phyloP scores from a whole-genome alignment of 2,888 invertebrate genomes.

The Cybosia mesomella region DNA sequence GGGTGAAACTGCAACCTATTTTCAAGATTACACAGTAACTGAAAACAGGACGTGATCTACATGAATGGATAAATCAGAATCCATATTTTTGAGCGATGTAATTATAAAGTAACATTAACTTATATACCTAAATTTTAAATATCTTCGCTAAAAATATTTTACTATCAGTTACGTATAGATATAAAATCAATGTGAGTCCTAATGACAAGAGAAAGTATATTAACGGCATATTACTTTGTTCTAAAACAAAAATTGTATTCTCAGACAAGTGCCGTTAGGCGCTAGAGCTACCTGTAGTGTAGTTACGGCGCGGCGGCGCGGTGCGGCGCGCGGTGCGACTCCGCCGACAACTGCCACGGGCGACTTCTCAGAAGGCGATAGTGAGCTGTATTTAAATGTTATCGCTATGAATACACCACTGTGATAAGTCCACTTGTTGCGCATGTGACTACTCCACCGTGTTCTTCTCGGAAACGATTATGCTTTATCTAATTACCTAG shows the following conservation, averaged over 20 bases:
- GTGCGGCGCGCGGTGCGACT: constrained; percentile 23
- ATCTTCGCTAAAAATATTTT: not conserved
- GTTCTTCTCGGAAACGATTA: constrained; percentile 72
- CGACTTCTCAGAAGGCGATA: constrained; percentile 82
- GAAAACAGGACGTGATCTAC: not conserved
- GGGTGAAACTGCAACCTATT: not conserved
- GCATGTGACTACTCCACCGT: constrained; percentile 70
- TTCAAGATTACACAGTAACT: not conserved
- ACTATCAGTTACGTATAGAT: not conserved
- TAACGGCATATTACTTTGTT: constrained; percentile 69
- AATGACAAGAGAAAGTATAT: constrained; percentile 72
- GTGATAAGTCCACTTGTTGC: constrained; percentile 80
- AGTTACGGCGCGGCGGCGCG: constrained; percentile 41
- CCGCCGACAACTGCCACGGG: constrained; percentile 54
- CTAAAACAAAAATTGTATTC: constrained; percentile 78
- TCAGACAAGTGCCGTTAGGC: constrained; percentile 80
- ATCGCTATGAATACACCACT: constrained; percentile 78
- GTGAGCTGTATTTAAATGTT: constrained; percentile 83
- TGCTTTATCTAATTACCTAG: constrained; percentile 66
- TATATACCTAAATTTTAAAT: not conserved
- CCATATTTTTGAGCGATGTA: not conserved
- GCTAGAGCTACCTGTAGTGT: constrained; percentile 84
- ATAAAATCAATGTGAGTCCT: constrained; percentile 56
- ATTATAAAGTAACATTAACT: not conserved
- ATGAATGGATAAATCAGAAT: not conserved